Conservation (phyloP, 2,888 invertebrate species). For the Macaria notata region DNA sequence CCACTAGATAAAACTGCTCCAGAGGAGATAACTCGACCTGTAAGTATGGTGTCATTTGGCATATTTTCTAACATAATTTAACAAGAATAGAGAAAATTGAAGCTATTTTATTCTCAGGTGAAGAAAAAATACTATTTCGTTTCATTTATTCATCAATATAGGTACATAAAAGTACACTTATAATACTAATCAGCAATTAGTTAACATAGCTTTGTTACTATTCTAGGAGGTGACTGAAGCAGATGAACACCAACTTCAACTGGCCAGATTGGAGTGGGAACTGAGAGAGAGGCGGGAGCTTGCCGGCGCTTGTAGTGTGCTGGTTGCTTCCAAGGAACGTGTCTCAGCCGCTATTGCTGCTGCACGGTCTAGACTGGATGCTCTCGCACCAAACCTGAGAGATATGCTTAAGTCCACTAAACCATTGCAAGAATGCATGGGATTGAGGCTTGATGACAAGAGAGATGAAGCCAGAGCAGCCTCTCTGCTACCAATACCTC, state of each 20-base stretch:
- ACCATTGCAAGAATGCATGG: constrained; percentile 94
- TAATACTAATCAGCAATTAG: too few relatives aligned
- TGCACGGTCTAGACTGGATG: constrained; percentile 89
- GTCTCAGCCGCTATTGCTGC: constrained; percentile 89
- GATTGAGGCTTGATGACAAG: constrained; percentile 89
- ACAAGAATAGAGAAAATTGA: too few relatives aligned
- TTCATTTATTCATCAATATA: too few relatives aligned
- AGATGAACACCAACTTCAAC: constrained; percentile 89
- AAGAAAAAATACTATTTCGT: too few relatives aligned
- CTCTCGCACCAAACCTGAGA: constrained; percentile 89
- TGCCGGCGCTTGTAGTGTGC: constrained; percentile 87
- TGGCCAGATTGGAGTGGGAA: constrained; percentile 96
- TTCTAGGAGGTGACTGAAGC: constrained; percentile 84
- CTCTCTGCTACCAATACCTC: constrained; percentile 88
- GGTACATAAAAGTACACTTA: too few relatives aligned
- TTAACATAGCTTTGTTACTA: not conserved
- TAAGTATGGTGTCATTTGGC: constrained; percentile 57
- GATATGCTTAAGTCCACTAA: constrained; percentile 87
- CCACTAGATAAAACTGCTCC: constrained; percentile 90
- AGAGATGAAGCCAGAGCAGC: constrained; percentile 90
- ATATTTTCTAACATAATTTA: too few relatives aligned
- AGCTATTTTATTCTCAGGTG: too few relatives aligned
- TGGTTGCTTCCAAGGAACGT: constrained; percentile 89
- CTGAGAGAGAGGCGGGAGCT: constrained; percentile 92
- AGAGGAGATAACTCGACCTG: constrained; percentile 84